These are phyloP conservation scores for Alligator sinensis DNA, from an alignment of 2,113 vertebrate genomes.

Conservation along the genomic window DNA sequence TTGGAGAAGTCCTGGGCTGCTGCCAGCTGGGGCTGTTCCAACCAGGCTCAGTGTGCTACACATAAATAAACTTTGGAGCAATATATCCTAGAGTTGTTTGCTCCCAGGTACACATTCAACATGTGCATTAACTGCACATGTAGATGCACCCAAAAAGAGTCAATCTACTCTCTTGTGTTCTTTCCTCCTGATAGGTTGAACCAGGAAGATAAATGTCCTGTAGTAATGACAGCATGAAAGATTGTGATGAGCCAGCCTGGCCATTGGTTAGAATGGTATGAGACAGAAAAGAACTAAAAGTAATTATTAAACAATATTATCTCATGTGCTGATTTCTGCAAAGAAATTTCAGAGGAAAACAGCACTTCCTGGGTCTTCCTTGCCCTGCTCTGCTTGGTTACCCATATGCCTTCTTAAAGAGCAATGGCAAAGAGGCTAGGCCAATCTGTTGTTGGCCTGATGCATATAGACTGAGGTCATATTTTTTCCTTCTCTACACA, in stretches of 20 bases:
- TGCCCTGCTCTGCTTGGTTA: neutral
- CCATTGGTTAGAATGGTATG: neutral
- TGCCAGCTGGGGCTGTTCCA: no score
- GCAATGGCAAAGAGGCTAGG: neutral
- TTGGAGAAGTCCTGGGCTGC: no score
- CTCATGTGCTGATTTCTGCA: neutral
- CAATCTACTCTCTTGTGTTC: neutral
- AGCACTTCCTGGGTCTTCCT: neutral
- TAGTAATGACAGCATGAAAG: neutral
- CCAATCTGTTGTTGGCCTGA: neutral
- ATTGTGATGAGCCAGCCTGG: neutral
- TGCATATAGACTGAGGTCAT: neutral
- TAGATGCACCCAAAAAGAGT: no score
- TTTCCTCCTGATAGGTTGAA: neutral
- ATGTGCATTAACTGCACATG: no score
- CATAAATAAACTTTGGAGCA: no score
- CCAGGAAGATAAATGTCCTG: neutral
- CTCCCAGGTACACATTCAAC: no score
- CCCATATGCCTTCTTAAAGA: neutral
- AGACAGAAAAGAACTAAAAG: neutral
- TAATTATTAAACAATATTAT: neutral
- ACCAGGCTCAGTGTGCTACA: no score
- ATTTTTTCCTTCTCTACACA: neutral
- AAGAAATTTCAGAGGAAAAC: neutral
- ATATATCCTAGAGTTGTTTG: no score